Evolutionary conservation across 2,797 vertebrate species (phyloP), one percentile per base, ranked within the genome.

Genomic region (Tenualosa thibaudeaui): DNA sequence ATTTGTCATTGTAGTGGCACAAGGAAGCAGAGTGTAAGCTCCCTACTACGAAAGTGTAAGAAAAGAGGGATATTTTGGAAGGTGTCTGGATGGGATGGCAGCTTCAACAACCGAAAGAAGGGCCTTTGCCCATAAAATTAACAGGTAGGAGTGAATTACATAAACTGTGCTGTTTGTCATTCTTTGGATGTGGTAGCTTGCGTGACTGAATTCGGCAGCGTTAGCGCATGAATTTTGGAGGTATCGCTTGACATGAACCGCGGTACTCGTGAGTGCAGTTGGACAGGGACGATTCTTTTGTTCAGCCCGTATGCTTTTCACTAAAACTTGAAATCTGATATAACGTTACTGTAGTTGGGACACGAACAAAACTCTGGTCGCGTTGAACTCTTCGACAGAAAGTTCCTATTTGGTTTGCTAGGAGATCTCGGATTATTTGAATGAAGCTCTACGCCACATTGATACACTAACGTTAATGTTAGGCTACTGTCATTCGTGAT

Each of bases 41-140:
- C 83, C 88, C 89, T 88, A 84, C 88, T 1, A 81, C 83, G 83
- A 60, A 86, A 85, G 84, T 84, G 40, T 31, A 78, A 58, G 71
- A 81, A 85, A 84, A 87, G 88, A 53, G 51, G 22, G 83, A 37
- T 86, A 85, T 88, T 81, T 88, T 92, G 90, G 90, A 95, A 93
- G 94, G 94, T 89, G 91, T 88, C 85, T 24, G 90, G 82, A 84
- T 53, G 90, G 89, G 86, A 96, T 95, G 95, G 92, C 96, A 91
- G 95, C 96, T 56, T 92, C 96, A 26, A 92, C 92, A 58, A 94
- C 93, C 86, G 97, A 98, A 82, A 95, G 97, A 93, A 96, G 97
- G 92, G 97, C 97, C 87, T 98, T 98, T 90, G 97, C 97, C 84
- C 96, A 97, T 90, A 97, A 97, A 92, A 98, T 97, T 91, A 98